A percentile compares a stretch with the other conserved stretches of the same genome.
These are phyloP conservation scores for Lepidonotus clava DNA, from an alignment of 2,888 invertebrate species.

Conservation along the genomic window DNA sequence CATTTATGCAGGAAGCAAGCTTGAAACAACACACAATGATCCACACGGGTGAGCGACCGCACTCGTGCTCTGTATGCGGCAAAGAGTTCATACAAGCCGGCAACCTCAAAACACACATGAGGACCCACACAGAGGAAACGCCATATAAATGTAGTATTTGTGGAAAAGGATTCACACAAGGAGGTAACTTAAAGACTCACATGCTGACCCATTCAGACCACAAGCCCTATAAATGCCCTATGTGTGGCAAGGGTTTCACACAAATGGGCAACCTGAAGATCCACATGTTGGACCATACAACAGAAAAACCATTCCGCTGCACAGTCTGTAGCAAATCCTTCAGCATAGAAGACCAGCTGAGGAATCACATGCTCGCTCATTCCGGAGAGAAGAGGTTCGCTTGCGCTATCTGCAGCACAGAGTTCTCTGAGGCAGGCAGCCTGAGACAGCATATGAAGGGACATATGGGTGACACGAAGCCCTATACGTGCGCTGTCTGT, in stretches of 20 bases:
- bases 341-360: slow-evolving; percentile 45
- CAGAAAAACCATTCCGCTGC: slow-evolving; percentile 54
- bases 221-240: slow-evolving; percentile 48
- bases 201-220: slow-evolving; percentile 55
- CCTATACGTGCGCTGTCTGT: slow-evolving; percentile 31
- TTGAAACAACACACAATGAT: slow-evolving; percentile 44
- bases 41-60: slow-evolving; percentile 37
- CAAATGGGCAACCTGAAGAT: slow-evolving; percentile 49
- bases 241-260: slow-evolving; percentile 57
- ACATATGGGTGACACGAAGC: slow-evolving; percentile 42
- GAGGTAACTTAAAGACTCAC: slow-evolving; percentile 55
- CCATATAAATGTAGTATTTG: slow-evolving; percentile 56
- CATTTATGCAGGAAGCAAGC: slow-evolving; percentile 19
- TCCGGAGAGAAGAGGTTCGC: slow-evolving; percentile 57
- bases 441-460: slow-evolving; percentile 57
- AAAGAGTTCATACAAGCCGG: slow-evolving; percentile 49
- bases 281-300: slow-evolving; percentile 54
- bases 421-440: slow-evolving; percentile 58
- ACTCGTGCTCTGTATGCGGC: slow-evolving; percentile 46
- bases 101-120: slow-evolving; percentile 38
- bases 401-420: slow-evolving; percentile 60
- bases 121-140: slow-evolving; percentile 55
- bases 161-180: slow-evolving; percentile 56
- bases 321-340: slow-evolving; percentile 55
- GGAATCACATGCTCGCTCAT: slow-evolving; percentile 54